A percentile compares a stretch with the other conserved stretches of the same genome.
Conservation (phyloP, 2,797 vertebrate species). For the Clarias platycephalus region DNA sequence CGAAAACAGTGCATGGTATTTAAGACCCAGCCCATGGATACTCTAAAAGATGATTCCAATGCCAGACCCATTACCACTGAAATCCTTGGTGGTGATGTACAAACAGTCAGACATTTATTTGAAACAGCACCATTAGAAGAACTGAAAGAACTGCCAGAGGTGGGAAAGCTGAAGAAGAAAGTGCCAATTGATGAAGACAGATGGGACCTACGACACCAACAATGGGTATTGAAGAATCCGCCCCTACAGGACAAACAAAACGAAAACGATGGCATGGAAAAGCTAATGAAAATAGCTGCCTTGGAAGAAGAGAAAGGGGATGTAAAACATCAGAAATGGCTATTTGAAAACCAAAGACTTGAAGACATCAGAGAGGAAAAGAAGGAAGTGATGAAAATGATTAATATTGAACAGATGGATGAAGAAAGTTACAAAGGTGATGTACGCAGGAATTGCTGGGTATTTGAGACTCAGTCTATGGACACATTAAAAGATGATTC, state of each 20-base stretch:
- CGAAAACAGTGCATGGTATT: conserved; percentile 86
- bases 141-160: conserved; percentile 76
- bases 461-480: conserved; percentile 90
- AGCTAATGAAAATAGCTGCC: conserved; percentile 75
- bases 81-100: conserved; percentile 87
- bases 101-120: conserved; percentile 84
- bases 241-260: conserved; percentile 72
- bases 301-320: conserved; percentile 85
- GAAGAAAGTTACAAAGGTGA: conserved; percentile 79
- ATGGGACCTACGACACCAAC: conserved; percentile 87
- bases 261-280: conserved; percentile 72
- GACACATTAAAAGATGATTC: conserved; percentile 82
- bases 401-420: conserved; percentile 79
- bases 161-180: conserved; percentile 82
- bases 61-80: conserved; percentile 68
- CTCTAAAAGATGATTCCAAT: conserved; percentile 80
- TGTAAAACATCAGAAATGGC: conserved; percentile 86
- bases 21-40: conserved; percentile 87
- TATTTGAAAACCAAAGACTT: conserved; percentile 87
- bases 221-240: conserved; percentile 86
- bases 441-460: conserved; percentile 82
- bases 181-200: conserved; percentile 77
- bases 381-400: conserved; percentile 78
- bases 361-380: conserved; percentile 86
- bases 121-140: conserved; percentile 81